These are phyloP conservation scores for Dicentrarchus labrax DNA, from an alignment of 2,113 vertebrate species.

Conservation along the genomic window DNA sequence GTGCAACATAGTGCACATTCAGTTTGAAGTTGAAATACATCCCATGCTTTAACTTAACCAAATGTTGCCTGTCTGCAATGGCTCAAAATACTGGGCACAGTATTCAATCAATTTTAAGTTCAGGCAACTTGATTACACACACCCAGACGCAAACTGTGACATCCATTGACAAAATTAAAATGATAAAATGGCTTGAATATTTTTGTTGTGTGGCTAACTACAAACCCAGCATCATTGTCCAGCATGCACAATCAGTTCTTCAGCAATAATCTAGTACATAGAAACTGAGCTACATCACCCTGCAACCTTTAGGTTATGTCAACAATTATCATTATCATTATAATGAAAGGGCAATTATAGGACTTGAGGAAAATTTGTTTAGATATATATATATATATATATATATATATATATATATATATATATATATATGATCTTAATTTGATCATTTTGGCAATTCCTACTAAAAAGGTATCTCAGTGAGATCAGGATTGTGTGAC, in stretches of 20 bases:
- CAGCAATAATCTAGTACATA: neutral
- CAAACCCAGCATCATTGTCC: neutral
- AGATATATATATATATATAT: too few species aligned
- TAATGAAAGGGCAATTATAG: neutral
- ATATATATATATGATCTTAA: neutral
- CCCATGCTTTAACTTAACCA: constrained; percentile 88
- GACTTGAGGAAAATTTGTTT: neutral
- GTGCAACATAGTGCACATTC: neutral
- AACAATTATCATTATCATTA: neutral
- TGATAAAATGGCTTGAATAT: neutral
- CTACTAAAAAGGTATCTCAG: neutral
- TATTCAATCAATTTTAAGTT: constrained; percentile 48
- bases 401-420: too few species aligned
- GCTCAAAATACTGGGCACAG: constrained; percentile 83
- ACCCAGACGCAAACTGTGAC: constrained; percentile 16
- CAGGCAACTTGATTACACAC: constrained; percentile 77
- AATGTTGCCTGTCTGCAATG: constrained; percentile 98
- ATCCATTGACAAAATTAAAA: neutral
- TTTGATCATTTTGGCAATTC: neutral
- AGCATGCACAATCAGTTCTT: neutral
- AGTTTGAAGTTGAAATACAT: constrained; percentile 62
- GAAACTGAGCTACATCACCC: neutral
- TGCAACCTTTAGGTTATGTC: neutral
- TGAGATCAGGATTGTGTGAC: neutral
- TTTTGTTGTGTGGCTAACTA: neutral